phyloP scores from a whole-genome alignment of 2,888 invertebrate species.

The Diplazon laetatorius region DNA sequence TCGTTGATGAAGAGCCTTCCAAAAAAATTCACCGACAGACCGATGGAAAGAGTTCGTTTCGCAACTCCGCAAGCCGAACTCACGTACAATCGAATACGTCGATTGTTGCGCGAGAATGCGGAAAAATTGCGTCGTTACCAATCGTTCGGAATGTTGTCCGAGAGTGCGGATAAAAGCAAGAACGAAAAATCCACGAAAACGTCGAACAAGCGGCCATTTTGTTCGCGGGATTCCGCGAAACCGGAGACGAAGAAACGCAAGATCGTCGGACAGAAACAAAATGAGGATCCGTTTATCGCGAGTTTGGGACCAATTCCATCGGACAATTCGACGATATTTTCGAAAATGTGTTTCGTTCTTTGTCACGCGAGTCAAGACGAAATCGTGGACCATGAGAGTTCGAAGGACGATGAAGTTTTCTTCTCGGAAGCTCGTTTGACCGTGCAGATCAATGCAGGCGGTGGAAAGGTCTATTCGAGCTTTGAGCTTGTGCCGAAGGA shows the following conservation, averaged over 20 bases:
- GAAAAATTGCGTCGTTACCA: too few species aligned
- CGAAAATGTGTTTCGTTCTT: slow-evolving; percentile 84
- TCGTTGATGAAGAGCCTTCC: too few species aligned
- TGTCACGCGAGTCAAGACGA: slow-evolving; percentile 71
- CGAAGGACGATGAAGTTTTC: slow-evolving; percentile 83
- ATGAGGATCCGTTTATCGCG: neutral
- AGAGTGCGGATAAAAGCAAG: too few species aligned
- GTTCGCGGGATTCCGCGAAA: neutral
- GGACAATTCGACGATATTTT: slow-evolving; percentile 83
- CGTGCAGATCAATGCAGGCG: slow-evolving; percentile 86
- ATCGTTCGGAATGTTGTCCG: too few species aligned
- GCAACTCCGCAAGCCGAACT: too few species aligned
- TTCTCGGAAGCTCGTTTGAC: slow-evolving; percentile 84
- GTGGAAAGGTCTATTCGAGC: slow-evolving; percentile 85
- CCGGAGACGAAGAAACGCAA: neutral
- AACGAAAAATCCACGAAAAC: too few species aligned
- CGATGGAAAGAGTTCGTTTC: too few species aligned
- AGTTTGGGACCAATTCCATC: slow-evolving; percentile 84
- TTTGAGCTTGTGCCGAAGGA: slow-evolving; percentile 84
- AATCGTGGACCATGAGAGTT: slow-evolving; percentile 84
- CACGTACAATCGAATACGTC: too few species aligned
- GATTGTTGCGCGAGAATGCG: too few species aligned
- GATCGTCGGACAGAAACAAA: neutral
- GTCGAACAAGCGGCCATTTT: too few species aligned
- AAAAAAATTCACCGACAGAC: too few species aligned